Evolutionary conservation across 2,888 invertebrate species (phyloP).

Genomic region (Acleris sparsana): DNA sequence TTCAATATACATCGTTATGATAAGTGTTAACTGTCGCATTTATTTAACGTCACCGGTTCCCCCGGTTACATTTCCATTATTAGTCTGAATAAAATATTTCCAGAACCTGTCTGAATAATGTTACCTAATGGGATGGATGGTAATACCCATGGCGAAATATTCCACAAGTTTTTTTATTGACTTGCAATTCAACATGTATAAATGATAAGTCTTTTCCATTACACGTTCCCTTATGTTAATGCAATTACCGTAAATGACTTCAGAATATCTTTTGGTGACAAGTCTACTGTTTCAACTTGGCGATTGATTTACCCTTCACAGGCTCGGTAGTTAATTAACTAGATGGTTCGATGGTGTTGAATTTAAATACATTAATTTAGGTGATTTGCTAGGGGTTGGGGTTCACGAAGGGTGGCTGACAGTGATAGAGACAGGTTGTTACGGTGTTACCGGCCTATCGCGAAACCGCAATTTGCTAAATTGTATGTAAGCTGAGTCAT

Average conservation of each 20-base stretch:
- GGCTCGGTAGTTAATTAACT: not conserved
- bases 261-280: not conserved
- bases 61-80: slow-evolving; percentile 9
- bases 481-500: slow-evolving; percentile 2
- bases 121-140: not conserved
- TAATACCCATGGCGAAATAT: not conserved
- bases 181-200: not conserved
- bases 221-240: slow-evolving; percentile 11
- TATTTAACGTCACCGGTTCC: slow-evolving; percentile 17
- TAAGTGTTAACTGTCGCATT: slow-evolving; percentile 20
- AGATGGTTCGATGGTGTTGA: slow-evolving; percentile 38
- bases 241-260: slow-evolving; percentile 4
- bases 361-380: slow-evolving; percentile 40
- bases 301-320: slow-evolving; percentile 10
- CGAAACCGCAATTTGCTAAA: slow-evolving; percentile 9
- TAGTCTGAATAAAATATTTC: slow-evolving; percentile 14
- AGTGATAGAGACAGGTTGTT: slow-evolving; percentile 54
- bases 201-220: not conserved
- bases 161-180: not conserved
- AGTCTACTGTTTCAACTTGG: slow-evolving; percentile 1
- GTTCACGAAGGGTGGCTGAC: slow-evolving; percentile 48
- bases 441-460: slow-evolving; percentile 10
- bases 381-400: slow-evolving; percentile 44
- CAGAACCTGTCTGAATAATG: slow-evolving; percentile 5
- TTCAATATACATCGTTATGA: slow-evolving; percentile 23